Conservation (phyloP, 1,140 invertebrate genomes). For the Meloidogyne hapla region DNA sequence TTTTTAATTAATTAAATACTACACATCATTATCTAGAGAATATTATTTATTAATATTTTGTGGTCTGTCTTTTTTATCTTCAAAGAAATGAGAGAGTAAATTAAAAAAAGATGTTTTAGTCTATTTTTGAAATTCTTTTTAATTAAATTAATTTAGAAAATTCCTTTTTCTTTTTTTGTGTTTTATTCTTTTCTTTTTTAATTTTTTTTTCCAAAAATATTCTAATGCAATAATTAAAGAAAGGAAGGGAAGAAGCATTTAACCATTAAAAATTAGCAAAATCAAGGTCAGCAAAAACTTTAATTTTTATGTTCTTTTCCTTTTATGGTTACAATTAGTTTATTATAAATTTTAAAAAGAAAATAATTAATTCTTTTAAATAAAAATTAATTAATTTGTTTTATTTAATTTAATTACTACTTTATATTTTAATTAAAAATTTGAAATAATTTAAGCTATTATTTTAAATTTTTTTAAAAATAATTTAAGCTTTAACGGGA, state of each 20-base stretch:
- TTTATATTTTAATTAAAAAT: no score
- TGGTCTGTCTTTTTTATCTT: background rate
- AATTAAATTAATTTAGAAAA: constrained; percentile 4
- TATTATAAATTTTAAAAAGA: no score
- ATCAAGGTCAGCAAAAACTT: background rate
- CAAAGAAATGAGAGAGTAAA: background rate
- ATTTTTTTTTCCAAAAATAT: background rate
- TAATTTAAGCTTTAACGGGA: no score
- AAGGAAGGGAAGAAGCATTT: background rate
- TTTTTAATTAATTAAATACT: no score
- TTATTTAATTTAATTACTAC: no score
- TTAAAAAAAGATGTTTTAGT: background rate
- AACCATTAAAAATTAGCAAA: constrained; percentile 9
- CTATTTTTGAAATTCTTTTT: constrained; percentile 11
- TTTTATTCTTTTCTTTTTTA: background rate
- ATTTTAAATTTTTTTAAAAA: no score
- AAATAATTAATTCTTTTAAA: no score
- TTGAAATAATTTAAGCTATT: no score
- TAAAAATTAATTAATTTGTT: no score
- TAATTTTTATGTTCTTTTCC: background rate
- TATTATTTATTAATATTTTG: no score
- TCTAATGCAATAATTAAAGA: background rate
- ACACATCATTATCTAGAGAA: no score
- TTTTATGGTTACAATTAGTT: no score
- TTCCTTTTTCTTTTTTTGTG: background rate